Conservation (phyloP, 2,888 invertebrate species). For the Tyria jacobaeae region DNA sequence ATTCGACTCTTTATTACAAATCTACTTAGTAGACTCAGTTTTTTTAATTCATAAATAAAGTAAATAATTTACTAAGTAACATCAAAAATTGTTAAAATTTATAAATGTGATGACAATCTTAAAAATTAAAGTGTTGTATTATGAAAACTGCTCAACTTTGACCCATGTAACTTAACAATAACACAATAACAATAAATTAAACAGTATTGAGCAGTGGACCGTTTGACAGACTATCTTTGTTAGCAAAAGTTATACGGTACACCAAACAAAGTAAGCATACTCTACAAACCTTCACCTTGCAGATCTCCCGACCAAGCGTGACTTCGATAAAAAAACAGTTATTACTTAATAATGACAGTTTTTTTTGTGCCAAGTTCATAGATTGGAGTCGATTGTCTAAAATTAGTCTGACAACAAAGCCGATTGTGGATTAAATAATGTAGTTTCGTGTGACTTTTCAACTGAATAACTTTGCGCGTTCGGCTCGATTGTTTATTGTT, state of each 20-base stretch:
- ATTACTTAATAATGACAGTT: conserved; percentile 57
- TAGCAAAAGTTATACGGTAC: conserved; percentile 29
- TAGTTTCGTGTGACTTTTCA: conserved; percentile 41
- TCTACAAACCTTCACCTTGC: conserved; percentile 61
- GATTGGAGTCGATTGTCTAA: conserved; percentile 37
- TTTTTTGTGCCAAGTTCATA: conserved; percentile 62
- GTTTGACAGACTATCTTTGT: conserved; percentile 5
- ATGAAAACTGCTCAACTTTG: neutral
- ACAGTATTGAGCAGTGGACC: neutral
- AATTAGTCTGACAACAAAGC: conserved; percentile 37
- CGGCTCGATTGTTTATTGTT: conserved; percentile 36
- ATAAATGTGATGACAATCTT: too few species aligned
- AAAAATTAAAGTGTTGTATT: too few species aligned
- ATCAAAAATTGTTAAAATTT: too few species aligned
- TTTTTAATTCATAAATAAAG: too few species aligned
- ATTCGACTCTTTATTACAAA: too few species aligned
- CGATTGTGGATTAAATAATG: conserved; percentile 40
- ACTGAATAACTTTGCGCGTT: conserved; percentile 28
- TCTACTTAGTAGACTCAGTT: too few species aligned
- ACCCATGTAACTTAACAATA: neutral
- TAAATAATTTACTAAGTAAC: too few species aligned
- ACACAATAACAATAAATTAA: neutral
- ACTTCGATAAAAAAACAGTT: conserved; percentile 49
- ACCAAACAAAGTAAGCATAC: conserved; percentile 34
- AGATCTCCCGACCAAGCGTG: conserved; percentile 54